These are phyloP conservation scores for Butorides virescens DNA, from an alignment of 2,113 vertebrate species.

Conservation along the genomic window DNA sequence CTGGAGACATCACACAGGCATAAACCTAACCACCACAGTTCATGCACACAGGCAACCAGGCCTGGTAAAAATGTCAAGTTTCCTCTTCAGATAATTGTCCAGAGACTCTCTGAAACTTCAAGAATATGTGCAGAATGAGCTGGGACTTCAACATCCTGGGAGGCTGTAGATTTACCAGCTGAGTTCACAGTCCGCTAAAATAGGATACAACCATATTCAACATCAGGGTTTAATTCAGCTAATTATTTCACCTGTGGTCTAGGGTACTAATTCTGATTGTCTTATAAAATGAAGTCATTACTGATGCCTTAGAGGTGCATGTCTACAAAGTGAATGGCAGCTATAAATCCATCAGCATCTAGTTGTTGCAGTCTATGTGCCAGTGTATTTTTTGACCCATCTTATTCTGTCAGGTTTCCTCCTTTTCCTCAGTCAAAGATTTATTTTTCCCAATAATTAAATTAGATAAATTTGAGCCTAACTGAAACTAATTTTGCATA, in stretches of 20 bases:
- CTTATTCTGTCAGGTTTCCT: slow-evolving; percentile 25
- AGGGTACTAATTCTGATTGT: slow-evolving; percentile 17
- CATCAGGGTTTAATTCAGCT: neutral
- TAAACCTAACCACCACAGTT: neutral
- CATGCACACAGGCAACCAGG: rapidly evolving
- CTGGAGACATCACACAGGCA: neutral
- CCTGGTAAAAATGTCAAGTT: neutral
- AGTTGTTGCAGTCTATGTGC: slow-evolving; percentile 4
- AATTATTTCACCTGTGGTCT: slow-evolving; percentile 33
- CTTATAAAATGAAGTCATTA: slow-evolving; percentile 38
- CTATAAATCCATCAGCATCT: slow-evolving; percentile 37
- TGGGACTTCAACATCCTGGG: neutral
- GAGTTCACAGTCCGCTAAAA: neutral
- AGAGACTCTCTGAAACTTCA: neutral
- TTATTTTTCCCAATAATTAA: slow-evolving; percentile 73
- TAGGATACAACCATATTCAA: neutral
- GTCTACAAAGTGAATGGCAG: slow-evolving; percentile 7
- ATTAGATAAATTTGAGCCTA: slow-evolving; percentile 76
- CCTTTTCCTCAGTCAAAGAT: slow-evolving; percentile 56
- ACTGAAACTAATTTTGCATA: slow-evolving; percentile 75
- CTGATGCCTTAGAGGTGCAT: neutral
- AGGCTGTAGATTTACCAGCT: neutral
- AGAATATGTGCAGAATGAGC: neutral
- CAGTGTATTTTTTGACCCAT: neutral
- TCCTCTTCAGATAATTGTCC: neutral